Conservation (phyloP, 2,113 vertebrate genomes). For the Heterotilapia buettikoferi region DNA sequence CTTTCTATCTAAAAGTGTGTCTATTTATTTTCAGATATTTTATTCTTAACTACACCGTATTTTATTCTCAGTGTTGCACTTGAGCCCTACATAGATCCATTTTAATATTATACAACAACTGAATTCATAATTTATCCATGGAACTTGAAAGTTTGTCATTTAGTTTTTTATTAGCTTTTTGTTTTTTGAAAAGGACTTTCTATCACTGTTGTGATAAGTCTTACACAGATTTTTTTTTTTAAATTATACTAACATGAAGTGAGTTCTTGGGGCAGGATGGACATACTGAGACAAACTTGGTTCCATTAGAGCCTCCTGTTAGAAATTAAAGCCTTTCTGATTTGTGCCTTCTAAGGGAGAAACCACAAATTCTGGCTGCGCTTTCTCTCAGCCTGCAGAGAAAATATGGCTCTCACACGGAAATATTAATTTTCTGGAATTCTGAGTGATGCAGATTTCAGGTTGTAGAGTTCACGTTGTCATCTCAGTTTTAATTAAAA, state of each 20-base stretch:
- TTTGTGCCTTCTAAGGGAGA: neutral
- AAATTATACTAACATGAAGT: neutral
- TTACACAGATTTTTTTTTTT: neutral
- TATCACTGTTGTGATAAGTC: neutral
- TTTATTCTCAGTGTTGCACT: neutral
- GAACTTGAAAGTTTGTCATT: neutral
- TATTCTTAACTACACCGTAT: neutral
- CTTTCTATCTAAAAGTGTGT: neutral
- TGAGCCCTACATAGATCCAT: neutral
- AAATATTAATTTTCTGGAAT: neutral
- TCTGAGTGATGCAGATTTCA: neutral
- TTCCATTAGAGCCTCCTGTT: neutral
- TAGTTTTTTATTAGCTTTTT: neutral
- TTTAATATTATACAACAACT: neutral
- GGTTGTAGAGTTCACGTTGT: neutral
- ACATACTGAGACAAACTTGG: neutral
- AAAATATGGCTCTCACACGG: neutral
- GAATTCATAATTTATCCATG: neutral
- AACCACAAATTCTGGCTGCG: neutral
- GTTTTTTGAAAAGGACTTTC: neutral
- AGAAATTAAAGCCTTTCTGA: neutral
- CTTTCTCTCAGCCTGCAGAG: neutral
- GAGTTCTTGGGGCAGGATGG: neutral
- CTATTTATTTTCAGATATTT: neutral
- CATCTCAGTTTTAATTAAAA: neutral